Evolutionary conservation across 2,888 invertebrate genomes (phyloP).

Genomic region (Phaedon cochleariae): DNA sequence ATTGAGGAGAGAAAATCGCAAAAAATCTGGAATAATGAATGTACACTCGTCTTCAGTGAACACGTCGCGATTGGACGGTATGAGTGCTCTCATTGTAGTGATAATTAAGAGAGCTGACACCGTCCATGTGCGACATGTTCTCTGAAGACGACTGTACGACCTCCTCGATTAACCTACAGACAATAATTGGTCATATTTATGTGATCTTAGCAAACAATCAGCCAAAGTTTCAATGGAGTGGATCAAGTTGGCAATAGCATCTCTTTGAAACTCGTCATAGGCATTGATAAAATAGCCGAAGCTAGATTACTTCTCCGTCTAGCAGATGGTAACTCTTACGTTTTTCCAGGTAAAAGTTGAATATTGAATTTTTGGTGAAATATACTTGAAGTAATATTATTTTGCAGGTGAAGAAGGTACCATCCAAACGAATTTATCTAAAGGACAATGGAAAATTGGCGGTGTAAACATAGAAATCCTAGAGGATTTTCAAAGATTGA

Average conservation of each 20-base stretch:
- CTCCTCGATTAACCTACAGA: too few relatives aligned
- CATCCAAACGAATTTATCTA: constrained; percentile 24
- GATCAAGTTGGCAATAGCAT: constrained; percentile 68
- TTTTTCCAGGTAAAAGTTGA: constrained; percentile 62
- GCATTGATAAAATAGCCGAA: constrained; percentile 66
- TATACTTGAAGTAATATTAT: not conserved
- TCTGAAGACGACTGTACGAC: too few relatives aligned
- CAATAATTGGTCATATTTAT: not conserved
- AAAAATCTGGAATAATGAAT: too few relatives aligned
- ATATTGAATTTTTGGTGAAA: not conserved
- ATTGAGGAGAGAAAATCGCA: too few relatives aligned
- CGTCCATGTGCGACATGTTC: too few relatives aligned
- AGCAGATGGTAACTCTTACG: constrained; percentile 60
- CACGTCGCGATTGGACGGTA: too few relatives aligned
- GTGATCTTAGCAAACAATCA: constrained; percentile 60
- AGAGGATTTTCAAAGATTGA: constrained; percentile 69
- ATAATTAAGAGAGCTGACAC: too few relatives aligned
- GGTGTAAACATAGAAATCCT: constrained; percentile 71
- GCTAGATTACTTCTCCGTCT: constrained; percentile 65
- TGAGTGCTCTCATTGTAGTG: too few relatives aligned
- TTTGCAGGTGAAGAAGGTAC: constrained; percentile 22
- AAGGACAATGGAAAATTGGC: constrained; percentile 68
- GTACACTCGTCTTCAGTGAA: too few relatives aligned
- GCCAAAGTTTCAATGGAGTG: constrained; percentile 64
- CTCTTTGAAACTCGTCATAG: constrained; percentile 65